These are phyloP conservation scores for Pteronura brasiliensis DNA, from an alignment of 2,113 vertebrate genomes.

Conservation along the genomic window DNA sequence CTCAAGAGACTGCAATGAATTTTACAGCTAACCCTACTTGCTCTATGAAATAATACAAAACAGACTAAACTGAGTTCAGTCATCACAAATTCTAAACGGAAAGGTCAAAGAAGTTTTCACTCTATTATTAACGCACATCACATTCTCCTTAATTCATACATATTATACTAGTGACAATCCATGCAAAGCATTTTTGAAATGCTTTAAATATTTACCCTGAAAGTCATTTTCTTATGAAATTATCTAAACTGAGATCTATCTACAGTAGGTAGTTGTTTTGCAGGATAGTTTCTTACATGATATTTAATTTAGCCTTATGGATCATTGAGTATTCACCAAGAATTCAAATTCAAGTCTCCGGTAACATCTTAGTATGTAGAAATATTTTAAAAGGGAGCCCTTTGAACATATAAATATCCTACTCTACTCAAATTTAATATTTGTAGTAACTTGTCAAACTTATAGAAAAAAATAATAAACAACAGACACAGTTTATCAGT, in stretches of 20 bases:
- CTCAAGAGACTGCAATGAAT: neutral
- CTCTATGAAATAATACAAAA: neutral
- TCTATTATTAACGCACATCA: neutral
- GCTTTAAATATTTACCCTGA: conserved; percentile 10
- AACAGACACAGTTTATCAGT: neutral
- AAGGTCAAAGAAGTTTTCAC: neutral
- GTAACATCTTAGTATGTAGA: neutral
- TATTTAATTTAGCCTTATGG: neutral
- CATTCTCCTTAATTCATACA: neutral
- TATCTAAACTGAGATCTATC: neutral
- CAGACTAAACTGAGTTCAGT: neutral
- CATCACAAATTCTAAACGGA: neutral
- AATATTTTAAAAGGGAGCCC: neutral
- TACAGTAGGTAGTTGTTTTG: neutral
- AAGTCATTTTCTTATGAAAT: neutral
- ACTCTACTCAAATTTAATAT: neutral
- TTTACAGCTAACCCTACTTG: neutral
- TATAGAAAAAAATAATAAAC: conserved; percentile 30
- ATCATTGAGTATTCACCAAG: conserved; percentile 26
- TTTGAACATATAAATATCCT: neutral
- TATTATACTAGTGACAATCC: neutral
- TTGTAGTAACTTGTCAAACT: conserved; percentile 22
- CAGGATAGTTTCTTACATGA: conserved; percentile 12
- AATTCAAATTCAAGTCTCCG: neutral
- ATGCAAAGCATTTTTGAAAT: neutral